These are phyloP conservation scores for Siderastrea siderea DNA, from an alignment of 92 coral and sea anemone genomes.

Conservation along the genomic window DNA sequence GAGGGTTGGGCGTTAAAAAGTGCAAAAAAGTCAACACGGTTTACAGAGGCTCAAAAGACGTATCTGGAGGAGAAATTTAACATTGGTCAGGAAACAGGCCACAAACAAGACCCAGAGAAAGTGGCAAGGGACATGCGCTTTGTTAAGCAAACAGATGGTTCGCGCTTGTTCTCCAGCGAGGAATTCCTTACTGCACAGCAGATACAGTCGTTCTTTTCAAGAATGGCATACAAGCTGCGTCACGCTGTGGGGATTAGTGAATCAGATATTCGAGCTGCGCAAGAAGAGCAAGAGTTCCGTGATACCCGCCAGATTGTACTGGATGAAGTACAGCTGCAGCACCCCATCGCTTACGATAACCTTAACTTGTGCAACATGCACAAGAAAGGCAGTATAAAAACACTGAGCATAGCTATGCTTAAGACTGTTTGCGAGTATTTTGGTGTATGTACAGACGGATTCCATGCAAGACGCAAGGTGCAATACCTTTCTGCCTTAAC, in stretches of 20 bases:
- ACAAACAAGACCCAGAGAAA: too few species aligned
- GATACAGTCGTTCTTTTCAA: constrained; percentile 74
- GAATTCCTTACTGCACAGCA: constrained; percentile 74
- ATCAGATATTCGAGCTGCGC: constrained; percentile 27
- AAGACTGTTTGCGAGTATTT: constrained; percentile 55
- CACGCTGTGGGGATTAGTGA: constrained; percentile 10
- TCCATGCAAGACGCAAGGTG: constrained; percentile 22
- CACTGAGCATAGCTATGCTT: constrained; percentile 50
- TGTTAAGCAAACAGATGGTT: constrained; percentile 56
- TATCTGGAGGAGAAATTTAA: too few species aligned
- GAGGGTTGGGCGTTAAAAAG: constrained; percentile 80
- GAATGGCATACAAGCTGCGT: constrained; percentile 65
- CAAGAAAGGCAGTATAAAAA: constrained; percentile 39
- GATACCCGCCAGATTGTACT: constrained; percentile 39
- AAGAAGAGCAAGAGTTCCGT: constrained; percentile 41
- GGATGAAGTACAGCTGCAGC: constrained; percentile 40
- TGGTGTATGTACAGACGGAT: constrained; percentile 37
- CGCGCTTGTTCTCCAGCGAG: constrained; percentile 49
- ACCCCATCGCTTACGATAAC: constrained; percentile 62
- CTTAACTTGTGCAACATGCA: constrained; percentile 59
- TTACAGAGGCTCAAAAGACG: too few species aligned
- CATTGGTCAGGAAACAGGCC: too few species aligned
- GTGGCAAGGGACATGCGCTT: constrained; percentile 71
- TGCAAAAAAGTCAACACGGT: too few species aligned
- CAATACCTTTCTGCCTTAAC: constrained; percentile 19